phyloP scores from a whole-genome alignment of 2,113 vertebrate genomes.

The Poeciliopsis turrubarensis region DNA sequence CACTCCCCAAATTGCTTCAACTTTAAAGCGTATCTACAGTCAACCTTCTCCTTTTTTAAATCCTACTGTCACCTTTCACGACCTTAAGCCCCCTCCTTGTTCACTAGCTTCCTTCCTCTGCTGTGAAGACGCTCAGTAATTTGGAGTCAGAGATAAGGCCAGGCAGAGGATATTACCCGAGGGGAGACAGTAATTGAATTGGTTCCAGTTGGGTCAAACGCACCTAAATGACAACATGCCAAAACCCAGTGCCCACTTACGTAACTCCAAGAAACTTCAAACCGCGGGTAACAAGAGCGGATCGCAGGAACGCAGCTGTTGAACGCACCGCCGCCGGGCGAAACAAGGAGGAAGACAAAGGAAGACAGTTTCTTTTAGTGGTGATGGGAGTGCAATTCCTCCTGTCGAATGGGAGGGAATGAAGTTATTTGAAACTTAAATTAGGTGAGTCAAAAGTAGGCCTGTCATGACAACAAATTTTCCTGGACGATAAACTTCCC shows the following conservation, averaged over 20 bases:
- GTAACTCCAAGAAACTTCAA: conserved; percentile 42
- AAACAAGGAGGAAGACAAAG: conserved; percentile 34
- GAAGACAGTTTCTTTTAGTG: conserved; percentile 20
- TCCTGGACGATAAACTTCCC: too few species aligned
- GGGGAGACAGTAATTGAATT: conserved; percentile 70
- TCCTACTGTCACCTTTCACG: conserved; percentile 39
- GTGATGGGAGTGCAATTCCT: conserved; percentile 35
- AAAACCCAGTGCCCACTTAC: conserved; percentile 46
- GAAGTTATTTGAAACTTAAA: conserved; percentile 12
- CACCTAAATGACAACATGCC: conserved; percentile 64
- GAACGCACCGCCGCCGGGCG: conserved; percentile 37
- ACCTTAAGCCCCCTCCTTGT: conserved; percentile 45
- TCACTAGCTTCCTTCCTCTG: conserved; percentile 26
- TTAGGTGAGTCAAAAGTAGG: not conserved
- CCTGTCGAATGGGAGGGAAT: conserved; percentile 16
- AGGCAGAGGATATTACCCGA: conserved; percentile 65
- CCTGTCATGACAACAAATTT: too few species aligned
- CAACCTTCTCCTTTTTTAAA: conserved; percentile 17
- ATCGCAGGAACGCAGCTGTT: conserved; percentile 32
- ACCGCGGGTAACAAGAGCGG: not conserved
- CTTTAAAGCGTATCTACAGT: conserved; percentile 44
- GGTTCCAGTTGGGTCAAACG: conserved; percentile 64
- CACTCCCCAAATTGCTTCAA: conserved; percentile 13
- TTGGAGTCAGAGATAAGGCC: conserved; percentile 66
- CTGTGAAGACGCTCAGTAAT: conserved; percentile 57